Percentiles rank a stretch among this genome's conserved stretches.
phyloP scores from a whole-genome alignment of 2,797 vertebrate species.

The Anguilla obscura region DNA sequence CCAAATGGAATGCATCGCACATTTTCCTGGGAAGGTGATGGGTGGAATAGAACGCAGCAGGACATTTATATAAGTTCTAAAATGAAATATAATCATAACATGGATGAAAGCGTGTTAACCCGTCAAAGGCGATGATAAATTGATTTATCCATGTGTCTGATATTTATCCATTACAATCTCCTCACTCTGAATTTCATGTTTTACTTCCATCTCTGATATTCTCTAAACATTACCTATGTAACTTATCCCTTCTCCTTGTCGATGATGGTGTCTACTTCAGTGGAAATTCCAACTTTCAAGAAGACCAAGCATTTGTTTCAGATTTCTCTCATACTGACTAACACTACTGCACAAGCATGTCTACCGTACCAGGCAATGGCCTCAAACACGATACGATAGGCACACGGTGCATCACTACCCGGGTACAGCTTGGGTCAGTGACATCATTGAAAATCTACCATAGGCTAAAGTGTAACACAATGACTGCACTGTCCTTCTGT shows the following conservation, averaged over 20 bases:
- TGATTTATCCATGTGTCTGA: neutral
- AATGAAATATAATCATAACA: neutral
- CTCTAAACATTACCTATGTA: neutral
- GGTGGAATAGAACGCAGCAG: neutral
- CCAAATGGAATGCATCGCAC: neutral
- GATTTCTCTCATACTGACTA: no score
- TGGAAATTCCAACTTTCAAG: neutral
- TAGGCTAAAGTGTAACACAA: neutral
- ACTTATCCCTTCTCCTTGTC: neutral
- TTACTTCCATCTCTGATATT: neutral
- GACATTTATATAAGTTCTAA: neutral
- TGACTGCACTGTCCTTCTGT: conserved; percentile 9
- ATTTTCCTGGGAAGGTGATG: neutral
- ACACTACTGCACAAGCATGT: no score
- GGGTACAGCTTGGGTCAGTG: neutral
- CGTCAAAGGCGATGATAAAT: neutral
- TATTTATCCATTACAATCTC: neutral
- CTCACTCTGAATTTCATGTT: neutral
- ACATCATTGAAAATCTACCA: neutral
- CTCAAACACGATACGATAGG: neutral
- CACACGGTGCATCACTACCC: neutral
- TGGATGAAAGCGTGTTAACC: neutral
- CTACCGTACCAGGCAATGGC: neutral
- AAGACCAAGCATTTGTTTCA: neutral
- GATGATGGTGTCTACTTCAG: neutral